phyloP scores from a whole-genome alignment of 2,888 invertebrate genomes.

The Tenthredo scrophulariae region DNA sequence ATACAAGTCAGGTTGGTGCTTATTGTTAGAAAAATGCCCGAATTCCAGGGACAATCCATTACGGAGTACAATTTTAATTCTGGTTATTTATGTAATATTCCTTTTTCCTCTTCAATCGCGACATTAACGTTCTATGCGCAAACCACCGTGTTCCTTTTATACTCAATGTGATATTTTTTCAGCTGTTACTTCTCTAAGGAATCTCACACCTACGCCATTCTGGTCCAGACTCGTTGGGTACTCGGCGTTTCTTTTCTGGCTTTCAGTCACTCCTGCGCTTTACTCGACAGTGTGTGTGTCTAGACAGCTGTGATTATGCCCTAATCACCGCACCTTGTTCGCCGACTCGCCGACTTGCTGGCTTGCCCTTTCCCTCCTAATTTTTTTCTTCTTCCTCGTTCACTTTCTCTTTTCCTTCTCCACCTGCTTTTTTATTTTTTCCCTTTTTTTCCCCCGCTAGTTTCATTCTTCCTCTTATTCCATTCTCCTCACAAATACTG shows the following conservation, averaged over 20 bases:
- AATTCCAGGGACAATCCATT: background rate
- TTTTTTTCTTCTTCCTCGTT: slow-evolving; percentile 36
- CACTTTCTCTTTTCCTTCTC: slow-evolving; percentile 27
- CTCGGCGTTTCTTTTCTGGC: slow-evolving; percentile 39
- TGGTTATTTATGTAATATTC: background rate
- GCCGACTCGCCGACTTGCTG: slow-evolving; percentile 13
- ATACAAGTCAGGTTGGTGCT: background rate
- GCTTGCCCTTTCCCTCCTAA: background rate
- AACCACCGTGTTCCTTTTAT: background rate
- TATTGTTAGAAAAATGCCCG: background rate
- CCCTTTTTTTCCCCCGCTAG: background rate
- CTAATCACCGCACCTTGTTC: slow-evolving; percentile 51
- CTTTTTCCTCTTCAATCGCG: background rate
- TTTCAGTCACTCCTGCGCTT: slow-evolving; percentile 14
- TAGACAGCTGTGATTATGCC: slow-evolving; percentile 53
- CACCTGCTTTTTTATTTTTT: background rate
- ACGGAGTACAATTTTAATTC: background rate
- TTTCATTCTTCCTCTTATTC: background rate
- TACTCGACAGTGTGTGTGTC: slow-evolving; percentile 32
- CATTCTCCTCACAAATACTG: slow-evolving; percentile 3
- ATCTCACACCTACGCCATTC: slow-evolving; percentile 27
- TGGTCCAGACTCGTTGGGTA: slow-evolving; percentile 30
- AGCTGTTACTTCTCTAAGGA: background rate
- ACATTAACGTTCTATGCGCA: background rate
- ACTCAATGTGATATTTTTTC: slow-evolving; percentile 8